A percentile compares a stretch with the other conserved stretches of the same genome.
phyloP scores from a whole-genome alignment of 64 coral and sea anemone genomes.

The Porites lutea region DNA sequence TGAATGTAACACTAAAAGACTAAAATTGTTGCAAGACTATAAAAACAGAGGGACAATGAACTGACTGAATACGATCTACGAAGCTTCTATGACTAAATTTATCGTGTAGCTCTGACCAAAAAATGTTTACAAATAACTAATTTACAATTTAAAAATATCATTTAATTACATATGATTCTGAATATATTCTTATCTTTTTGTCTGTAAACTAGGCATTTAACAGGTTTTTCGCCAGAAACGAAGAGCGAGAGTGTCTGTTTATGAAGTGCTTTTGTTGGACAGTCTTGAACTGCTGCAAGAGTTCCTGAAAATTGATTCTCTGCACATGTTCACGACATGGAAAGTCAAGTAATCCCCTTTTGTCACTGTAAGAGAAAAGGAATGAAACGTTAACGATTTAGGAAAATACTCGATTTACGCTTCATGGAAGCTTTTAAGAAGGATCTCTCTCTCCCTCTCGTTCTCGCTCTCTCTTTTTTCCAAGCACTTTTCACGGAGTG shows the following conservation, averaged over 20 bases:
- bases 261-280: conserved; percentile 89
- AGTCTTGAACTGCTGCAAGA: conserved; percentile 89
- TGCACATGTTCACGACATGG: conserved; percentile 88
- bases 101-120: neutral
- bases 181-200: neutral
- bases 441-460: no score
- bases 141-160: conserved; percentile 8
- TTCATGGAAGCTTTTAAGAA: no score
- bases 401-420: no score
- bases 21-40: no score
- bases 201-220: conserved; percentile 48
- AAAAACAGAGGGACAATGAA: no score
- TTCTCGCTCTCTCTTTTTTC: no score
- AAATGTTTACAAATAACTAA: neutral
- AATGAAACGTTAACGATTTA: neutral
- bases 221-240: conserved; percentile 60
- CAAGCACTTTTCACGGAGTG: no score
- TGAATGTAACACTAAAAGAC: no score
- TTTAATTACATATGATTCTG: neutral
- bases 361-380: conserved; percentile 52
- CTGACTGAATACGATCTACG: no score
- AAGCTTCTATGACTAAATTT: no score
- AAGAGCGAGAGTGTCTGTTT: conserved; percentile 75
- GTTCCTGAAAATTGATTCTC: conserved; percentile 90
- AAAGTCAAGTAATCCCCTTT: conserved; percentile 61